Base-by-base conservation (phyloP, 1,140 invertebrate species). In the Eurosta solidaginis region DNA sequence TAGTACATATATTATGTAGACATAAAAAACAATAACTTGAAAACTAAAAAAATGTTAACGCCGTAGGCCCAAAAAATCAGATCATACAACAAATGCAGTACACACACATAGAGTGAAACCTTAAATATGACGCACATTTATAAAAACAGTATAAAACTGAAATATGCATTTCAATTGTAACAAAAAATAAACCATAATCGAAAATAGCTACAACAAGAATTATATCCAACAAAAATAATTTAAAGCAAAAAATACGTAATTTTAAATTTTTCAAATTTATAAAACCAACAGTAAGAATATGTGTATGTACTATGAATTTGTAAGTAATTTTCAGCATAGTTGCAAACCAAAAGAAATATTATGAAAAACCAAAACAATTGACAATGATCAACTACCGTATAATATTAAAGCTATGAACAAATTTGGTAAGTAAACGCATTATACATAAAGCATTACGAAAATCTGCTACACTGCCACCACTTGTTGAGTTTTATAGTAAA, bases 161-260 rank as follows among this genome's bases (percentile, higher is more conserved):
- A 74, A 74, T 27, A 74, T 74, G 44, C 40, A 74, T 47, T 74
- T 44, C 40, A 74, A 74, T 45, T 45, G 20, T 27, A 45, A 44
- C 14, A n/a, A 44, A 42, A 44, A 73, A 7, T 25, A 25, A 25
- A 33, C 17, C 29, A 40, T 36, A 68, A 54, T 3, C 52, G 25
- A 54, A 54, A 54, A 54, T 29, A 54, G 52, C 22, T 29, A 54
- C 52, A 54, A 54, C 25, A 63, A 68, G 29, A 40, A 6, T 7
- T n/a, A 9, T 59, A 54, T 76, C 42, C 78, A 80, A 44, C 80
- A 78, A n/a, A 29, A 33, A 47, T 4, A 12, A 20, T 27, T 40
- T 14, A 27, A 27, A 44, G 74, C 45, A 50, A 36, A 29, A 47
- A 76, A 49, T 76, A 49, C 47, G 73, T 74, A 47, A 47, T 74